Evolutionary conservation across 2,888 invertebrate genomes (phyloP), one percentile per base, ranked within the genome.

Genomic region (Leptura quadrifasciata): DNA sequence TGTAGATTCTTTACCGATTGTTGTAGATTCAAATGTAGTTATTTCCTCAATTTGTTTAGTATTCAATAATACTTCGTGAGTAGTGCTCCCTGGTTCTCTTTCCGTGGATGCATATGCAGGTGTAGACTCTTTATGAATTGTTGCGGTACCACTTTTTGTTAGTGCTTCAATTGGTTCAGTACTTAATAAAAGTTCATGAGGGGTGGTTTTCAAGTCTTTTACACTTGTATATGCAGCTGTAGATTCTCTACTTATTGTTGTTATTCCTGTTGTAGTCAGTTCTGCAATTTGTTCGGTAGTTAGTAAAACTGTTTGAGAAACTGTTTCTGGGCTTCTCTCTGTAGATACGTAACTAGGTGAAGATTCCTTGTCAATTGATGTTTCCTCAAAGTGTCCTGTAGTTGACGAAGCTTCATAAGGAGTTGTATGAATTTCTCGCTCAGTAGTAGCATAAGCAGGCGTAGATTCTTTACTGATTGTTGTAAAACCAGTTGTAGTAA

Each of bases 1-100:
- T n/a, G 54, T 54, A 54, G 54, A 54, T 18, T 18, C 18, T 0
- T 54, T 54, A 54, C 54, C 8, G 15, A 18, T 18, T 18, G 18
- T 54, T 5, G 54, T 54, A 54, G 54, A 15, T 5, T 8, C 17
- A 18, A 17, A 15, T 17, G 54, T 54, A 54, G 54, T 54, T 54
- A 54, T 17, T 18, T 18, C 54, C 54, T 54, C 54, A 18, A 54
- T 18, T 54, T 54, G 54, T 18, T 54, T 8, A 15, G n/a, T 54
- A 54, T 17, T 54, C 9, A 17, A 54, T 54, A 18, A n/a, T 9
- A 17, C 15, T 24, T 60, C 27, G 20, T 52, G 24, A 2, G 10
- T 39, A 18, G 76, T 79, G 58, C 64, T 71, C n/a, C 69, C 72
- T 54, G 61, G 55, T 21, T 52, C 52, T 57, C 73, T 72, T 73